Evolutionary conservation across 2,888 invertebrate genomes (phyloP), one percentile per base, ranked within the genome.

Genomic region (Chrysolina oricalcia): DNA sequence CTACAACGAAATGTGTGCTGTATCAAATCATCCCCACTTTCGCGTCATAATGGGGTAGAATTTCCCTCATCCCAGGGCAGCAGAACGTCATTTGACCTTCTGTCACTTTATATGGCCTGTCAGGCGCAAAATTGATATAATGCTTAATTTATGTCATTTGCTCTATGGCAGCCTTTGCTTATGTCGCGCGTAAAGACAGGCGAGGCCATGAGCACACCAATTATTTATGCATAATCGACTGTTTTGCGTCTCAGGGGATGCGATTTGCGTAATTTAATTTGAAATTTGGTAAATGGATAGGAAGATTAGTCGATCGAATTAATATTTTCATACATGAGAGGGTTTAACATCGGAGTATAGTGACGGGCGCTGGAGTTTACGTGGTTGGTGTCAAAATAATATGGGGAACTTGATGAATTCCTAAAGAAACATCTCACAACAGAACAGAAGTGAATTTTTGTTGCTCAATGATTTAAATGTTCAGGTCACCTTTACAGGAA

Each of bases 91-190:
- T 87, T 87, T 87, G 86, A 88, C 88, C 88, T 88, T 88, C 87
- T 88, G 88, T 87, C 88, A 86, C 87, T 87, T 85, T 85, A 87
- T 87, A 86, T 84, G 86, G 82, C 84, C 85, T 83, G 87, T 87
- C 88, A 88, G 84, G 88, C 88, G 86, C 87, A 86, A 88, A 88
- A 88, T 88, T 88, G 87, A 88, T 87, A 87, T 87, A 88, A 88
- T 88, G 87, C 86, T 84, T 87, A 87, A 88, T 88, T 87, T 87
- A 86, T 88, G 86, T 87, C 86, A 85, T 86, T 87, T 84, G 82
- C 84, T 85, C 79, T 83, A 84, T 83, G 84, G 82, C 80, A 74
- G 81, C 70, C 69, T 76, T 43, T 81, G 84, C 86, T 86, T 85
- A 86, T 87, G 86, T 86, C 85, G 87, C 86, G 85, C 85, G 87